Evolutionary conservation across 2,888 invertebrate species (phyloP), one percentile per base, ranked within the genome.

Genomic region (Morpho helenor): DNA sequence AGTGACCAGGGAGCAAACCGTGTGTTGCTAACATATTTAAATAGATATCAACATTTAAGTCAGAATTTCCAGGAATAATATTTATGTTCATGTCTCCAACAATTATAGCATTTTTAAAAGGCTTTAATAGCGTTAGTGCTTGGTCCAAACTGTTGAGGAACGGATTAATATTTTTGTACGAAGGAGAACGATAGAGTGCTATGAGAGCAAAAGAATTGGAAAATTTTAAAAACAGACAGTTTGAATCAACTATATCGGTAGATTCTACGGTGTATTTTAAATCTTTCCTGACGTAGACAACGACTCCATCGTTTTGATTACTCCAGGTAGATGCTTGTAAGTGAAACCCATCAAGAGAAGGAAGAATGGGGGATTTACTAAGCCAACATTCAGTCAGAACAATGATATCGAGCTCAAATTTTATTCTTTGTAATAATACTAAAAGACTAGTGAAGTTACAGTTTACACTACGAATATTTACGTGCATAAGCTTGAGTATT

Each of bases 351-450:
- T 50, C 65, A 63, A 7, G 50, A 31, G 8, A 57, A 51, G 3
- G 57, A 58, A 63, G 67, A 31, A 57, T 59, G 23, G 63, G 62
- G 10, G 45, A 55, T 31, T 48, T 55, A 2, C 41, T 8, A 7
- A 53, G 53, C 46, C 50, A 50, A 16, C 50, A 10, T 42, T 50
- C 41, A 8, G 55, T 49, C 39, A 53, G 22, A 41, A 49, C 39
- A 39, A 46, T 50, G 41, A 50, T 8, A 50, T 50, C 42, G 8
- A 42, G 42, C 7, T 42, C 7, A 42, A 42, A 8, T 7, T 42
- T 42, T 42, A 42, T 8, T 42, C 42, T 42, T 7, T 8, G 7
- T 42, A 42, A 8, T 8, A 42, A 42, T 7, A 42, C 42, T 42
- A 8, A 8, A 42, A 42, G 42, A 8, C 42, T 8, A 42, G 7